These are phyloP conservation scores for Polyommatus iphigenia DNA, from an alignment of 2,888 invertebrate species.

Conservation along the genomic window DNA sequence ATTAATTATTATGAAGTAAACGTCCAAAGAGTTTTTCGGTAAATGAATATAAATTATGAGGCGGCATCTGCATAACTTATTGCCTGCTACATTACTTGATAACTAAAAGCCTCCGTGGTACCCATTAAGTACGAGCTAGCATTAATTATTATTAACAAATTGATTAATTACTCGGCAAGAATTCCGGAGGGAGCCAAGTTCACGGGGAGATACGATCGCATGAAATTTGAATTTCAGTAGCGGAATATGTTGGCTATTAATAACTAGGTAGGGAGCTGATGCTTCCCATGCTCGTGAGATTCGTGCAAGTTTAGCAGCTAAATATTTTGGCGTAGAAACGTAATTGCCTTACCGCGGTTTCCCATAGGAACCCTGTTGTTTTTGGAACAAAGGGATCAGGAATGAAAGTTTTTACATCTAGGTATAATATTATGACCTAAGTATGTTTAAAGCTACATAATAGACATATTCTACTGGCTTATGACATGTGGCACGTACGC, in stretches of 20 bases:
- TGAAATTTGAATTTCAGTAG: slow-evolving; percentile 35
- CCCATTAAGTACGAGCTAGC: slow-evolving; percentile 37
- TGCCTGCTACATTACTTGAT: slow-evolving; percentile 28
- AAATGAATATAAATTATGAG: slow-evolving; percentile 25
- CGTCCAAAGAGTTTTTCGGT: neutral
- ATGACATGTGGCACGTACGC: neutral
- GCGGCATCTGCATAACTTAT: slow-evolving; percentile 26
- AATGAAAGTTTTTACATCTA: neutral
- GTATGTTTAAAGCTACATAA: neutral
- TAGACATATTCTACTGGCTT: neutral
- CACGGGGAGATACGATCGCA: slow-evolving; percentile 39
- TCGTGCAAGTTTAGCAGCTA: neutral
- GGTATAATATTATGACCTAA: neutral
- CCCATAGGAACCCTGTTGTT: too few relatives aligned
- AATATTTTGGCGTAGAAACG: neutral
- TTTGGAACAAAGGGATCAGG: too few relatives aligned
- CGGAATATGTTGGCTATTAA: slow-evolving; percentile 4
- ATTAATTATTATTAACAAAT: slow-evolving; percentile 53
- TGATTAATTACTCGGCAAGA: slow-evolving; percentile 62
- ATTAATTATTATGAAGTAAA: neutral
- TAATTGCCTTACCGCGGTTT: too few relatives aligned
- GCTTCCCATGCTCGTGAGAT: neutral
- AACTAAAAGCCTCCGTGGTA: slow-evolving; percentile 32
- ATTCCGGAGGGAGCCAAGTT: slow-evolving; percentile 44
- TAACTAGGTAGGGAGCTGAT: slow-evolving; percentile 10